Percentiles rank a stretch among this genome's conserved stretches.
These are phyloP conservation scores for Gerris lacustris DNA, from an alignment of 2,888 invertebrate species.

Conservation along the genomic window DNA sequence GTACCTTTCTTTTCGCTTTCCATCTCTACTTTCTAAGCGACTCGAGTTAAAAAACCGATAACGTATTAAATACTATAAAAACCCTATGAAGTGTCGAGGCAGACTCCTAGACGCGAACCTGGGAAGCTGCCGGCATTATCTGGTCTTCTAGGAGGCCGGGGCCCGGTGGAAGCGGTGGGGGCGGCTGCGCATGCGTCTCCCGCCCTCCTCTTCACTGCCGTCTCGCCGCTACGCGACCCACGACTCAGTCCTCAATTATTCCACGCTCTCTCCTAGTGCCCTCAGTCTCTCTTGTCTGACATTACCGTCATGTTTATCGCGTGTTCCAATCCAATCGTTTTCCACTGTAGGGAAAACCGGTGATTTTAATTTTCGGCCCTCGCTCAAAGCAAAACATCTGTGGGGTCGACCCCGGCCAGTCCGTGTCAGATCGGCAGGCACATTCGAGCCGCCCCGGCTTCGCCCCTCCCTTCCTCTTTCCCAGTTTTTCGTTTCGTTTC, in stretches of 20 bases:
- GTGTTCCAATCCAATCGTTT: neutral
- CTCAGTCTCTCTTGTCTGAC: neutral
- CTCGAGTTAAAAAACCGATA: too few species aligned
- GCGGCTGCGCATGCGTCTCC: neutral
- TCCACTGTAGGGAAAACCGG: too few species aligned
- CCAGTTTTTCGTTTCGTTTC: neutral
- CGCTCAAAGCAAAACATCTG: too few species aligned
- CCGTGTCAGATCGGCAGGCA: too few species aligned
- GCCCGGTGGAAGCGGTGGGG: neutral
- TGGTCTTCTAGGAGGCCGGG: neutral
- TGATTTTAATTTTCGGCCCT: too few species aligned
- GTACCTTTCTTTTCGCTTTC: neutral
- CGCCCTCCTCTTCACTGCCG: neutral
- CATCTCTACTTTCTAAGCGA: neutral
- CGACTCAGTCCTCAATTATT: neutral
- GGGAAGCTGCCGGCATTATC: slow-evolving; percentile 3
- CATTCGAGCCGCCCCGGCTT: neutral
- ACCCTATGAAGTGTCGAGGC: neutral
- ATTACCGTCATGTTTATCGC: neutral
- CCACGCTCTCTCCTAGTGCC: neutral
- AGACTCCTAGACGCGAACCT: neutral
- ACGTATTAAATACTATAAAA: too few species aligned
- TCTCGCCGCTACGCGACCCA: neutral
- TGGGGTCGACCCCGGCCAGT: too few species aligned
- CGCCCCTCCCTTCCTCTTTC: neutral